These are phyloP conservation scores for Mizuhopecten yessoensis DNA, from an alignment of 1,140 invertebrate genomes.

Conservation along the genomic window DNA sequence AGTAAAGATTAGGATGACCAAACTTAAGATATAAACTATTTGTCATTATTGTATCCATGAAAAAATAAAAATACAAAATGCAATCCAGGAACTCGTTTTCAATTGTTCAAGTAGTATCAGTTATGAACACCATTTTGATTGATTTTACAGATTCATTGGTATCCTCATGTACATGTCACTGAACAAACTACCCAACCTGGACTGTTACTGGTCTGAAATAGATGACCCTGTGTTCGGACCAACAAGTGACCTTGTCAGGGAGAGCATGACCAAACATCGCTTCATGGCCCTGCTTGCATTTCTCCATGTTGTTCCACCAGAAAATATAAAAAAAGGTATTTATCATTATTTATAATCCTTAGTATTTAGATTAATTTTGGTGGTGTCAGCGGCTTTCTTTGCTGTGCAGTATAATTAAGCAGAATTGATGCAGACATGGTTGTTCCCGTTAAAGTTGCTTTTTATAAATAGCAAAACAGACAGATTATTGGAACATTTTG, in stretches of 20 bases:
- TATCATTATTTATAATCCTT: background rate
- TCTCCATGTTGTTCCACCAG: background rate
- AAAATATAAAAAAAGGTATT: background rate
- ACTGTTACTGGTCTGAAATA: background rate
- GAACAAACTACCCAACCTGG: constrained; percentile 2
- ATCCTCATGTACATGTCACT: background rate
- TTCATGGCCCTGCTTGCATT: background rate
- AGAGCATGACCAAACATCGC: background rate
- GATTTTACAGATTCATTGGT: background rate
- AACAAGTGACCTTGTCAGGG: background rate
- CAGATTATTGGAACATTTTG: no score
- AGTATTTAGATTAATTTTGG: background rate
- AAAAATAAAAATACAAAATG: no score
- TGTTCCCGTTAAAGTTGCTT: no score
- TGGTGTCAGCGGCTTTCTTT: background rate
- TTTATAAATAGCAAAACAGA: no score
- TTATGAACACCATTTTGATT: background rate
- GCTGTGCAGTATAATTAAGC: background rate
- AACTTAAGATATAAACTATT: no score
- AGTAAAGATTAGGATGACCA: no score
- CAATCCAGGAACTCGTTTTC: no score
- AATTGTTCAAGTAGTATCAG: no score
- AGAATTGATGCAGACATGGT: no score
- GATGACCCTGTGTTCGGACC: constrained; percentile 20
- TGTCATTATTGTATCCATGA: no score